A percentile compares a stretch with the other conserved stretches of the same genome.
Conservation (phyloP, 2,888 invertebrate species). For the Alloscopus bannaensis region DNA sequence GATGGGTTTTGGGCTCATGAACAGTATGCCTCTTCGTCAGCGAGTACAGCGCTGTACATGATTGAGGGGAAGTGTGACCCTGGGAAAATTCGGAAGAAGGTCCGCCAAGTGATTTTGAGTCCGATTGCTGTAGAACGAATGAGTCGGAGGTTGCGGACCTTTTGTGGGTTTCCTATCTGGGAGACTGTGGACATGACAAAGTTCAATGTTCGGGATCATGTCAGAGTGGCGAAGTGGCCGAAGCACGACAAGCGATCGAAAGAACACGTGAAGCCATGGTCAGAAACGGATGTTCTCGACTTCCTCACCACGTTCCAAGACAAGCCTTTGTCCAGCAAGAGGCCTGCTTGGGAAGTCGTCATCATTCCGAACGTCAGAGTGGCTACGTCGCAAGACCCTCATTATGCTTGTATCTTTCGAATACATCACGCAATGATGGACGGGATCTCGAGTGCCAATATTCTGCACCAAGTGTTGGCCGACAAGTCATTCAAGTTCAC, state of each 20-base stretch:
- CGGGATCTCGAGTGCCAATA: slow-evolving; percentile 67
- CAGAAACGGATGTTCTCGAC: slow-evolving; percentile 64
- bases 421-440: slow-evolving; percentile 66
- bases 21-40: slow-evolving; percentile 57
- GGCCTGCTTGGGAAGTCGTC: slow-evolving; percentile 69
- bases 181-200: slow-evolving; percentile 41
- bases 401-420: slow-evolving; percentile 68
- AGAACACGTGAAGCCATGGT: slow-evolving; percentile 24
- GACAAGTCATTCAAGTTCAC: slow-evolving; percentile 71
- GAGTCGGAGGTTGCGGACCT: slow-evolving; percentile 30
- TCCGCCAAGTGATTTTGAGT: slow-evolving; percentile 45
- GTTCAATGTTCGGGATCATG: slow-evolving; percentile 56
- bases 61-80: slow-evolving; percentile 69
- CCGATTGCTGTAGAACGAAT: slow-evolving; percentile 56
- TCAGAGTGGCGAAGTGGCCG: slow-evolving; percentile 49
- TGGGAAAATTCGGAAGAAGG: slow-evolving; percentile 47
- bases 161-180: slow-evolving; percentile 71
- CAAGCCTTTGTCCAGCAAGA: slow-evolving; percentile 36
- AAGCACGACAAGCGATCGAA: slow-evolving; percentile 7
- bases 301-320: slow-evolving; percentile 67
- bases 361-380: slow-evolving; percentile 61
- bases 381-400: neutral
- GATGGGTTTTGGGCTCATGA: slow-evolving; percentile 71
- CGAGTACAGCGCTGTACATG: slow-evolving; percentile 67
- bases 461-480: slow-evolving; percentile 65